These are phyloP conservation scores for Holcopasites calliopsidis DNA, from an alignment of 1,140 invertebrate genomes.

Conservation along the genomic window DNA sequence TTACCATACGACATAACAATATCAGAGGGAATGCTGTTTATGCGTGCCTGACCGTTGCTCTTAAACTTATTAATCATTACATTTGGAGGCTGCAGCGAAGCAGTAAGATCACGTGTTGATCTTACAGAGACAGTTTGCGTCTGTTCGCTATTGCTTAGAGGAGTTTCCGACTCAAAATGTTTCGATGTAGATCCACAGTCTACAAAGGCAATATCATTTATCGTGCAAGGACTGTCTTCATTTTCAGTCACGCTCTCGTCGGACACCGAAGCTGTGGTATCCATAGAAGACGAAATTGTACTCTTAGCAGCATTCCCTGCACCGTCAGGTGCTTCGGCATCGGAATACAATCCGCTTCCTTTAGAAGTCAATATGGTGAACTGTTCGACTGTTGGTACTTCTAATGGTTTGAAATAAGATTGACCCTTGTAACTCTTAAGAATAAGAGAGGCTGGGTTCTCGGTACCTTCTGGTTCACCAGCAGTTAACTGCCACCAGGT, in stretches of 20 bases:
- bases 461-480: conserved; percentile 32
- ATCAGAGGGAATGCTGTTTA: not conserved
- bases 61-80: not conserved
- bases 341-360: not conserved
- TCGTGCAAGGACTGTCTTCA: conserved; percentile 56
- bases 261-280: not conserved
- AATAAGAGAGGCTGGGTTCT: conserved; percentile 48
- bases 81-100: not conserved
- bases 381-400: conserved; percentile 24
- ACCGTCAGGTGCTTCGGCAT: conserved; percentile 8
- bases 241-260: conserved; percentile 41
- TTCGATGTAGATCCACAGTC: conserved; percentile 67
- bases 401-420: conserved; percentile 30
- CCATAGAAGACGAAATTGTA: not conserved
- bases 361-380: not conserved
- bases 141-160: not conserved
- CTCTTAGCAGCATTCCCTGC: not conserved
- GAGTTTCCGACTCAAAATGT: conserved; percentile 31
- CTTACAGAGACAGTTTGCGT: not conserved
- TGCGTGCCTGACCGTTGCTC: not conserved
- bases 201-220: conserved; percentile 70
- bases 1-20: not conserved
- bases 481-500: conserved; percentile 67
- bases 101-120: not conserved
- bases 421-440: conserved; percentile 41